A percentile compares a stretch with the other conserved stretches of the same genome.
Evolutionary conservation across 2,113 vertebrate genomes (phyloP).

Genomic region (Cynocephalus volans): DNA sequence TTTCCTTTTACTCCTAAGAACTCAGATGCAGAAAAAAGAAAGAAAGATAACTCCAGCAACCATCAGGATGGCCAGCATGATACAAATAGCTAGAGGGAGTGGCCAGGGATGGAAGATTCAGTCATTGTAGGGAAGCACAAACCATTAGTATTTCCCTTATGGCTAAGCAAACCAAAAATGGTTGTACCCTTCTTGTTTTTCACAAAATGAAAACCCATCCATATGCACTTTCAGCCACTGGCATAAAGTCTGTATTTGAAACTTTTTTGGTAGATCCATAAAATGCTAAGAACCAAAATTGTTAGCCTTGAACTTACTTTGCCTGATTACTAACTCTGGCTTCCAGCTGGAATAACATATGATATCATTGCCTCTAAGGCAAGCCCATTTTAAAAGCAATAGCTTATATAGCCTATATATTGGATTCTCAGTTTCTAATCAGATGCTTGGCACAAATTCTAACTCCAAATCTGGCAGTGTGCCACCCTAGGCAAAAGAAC

Average conservation of each 20-base stretch:
- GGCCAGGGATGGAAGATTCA: background rate
- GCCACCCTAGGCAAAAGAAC: slow-evolving; percentile 44
- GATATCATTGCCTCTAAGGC: slow-evolving; percentile 63
- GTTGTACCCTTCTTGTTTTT: slow-evolving; percentile 8
- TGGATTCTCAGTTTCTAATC: slow-evolving; percentile 61
- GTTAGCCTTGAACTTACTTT: slow-evolving; percentile 71
- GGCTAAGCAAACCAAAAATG: slow-evolving; percentile 48
- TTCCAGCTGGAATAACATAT: slow-evolving; percentile 81
- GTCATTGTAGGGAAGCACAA: background rate
- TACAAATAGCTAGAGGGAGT: background rate
- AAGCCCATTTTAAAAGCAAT: slow-evolving; percentile 61
- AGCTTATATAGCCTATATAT: slow-evolving; percentile 49
- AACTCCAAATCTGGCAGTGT: slow-evolving; percentile 52
- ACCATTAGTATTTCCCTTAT: background rate
- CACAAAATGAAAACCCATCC: slow-evolving; percentile 36
- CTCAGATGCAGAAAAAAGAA: background rate
- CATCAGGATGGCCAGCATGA: background rate
- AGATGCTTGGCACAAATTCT: slow-evolving; percentile 49
- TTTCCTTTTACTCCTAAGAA: slow-evolving; percentile 30
- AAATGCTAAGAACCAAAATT: slow-evolving; percentile 71
- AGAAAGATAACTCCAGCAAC: background rate
- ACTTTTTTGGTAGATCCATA: slow-evolving; percentile 66
- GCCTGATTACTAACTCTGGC: slow-evolving; percentile 72
- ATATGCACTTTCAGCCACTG: background rate
- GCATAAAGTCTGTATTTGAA: slow-evolving; percentile 29